Conservation (phyloP, 1,140 invertebrate species). For the Diplogasteroides magnus region DNA sequence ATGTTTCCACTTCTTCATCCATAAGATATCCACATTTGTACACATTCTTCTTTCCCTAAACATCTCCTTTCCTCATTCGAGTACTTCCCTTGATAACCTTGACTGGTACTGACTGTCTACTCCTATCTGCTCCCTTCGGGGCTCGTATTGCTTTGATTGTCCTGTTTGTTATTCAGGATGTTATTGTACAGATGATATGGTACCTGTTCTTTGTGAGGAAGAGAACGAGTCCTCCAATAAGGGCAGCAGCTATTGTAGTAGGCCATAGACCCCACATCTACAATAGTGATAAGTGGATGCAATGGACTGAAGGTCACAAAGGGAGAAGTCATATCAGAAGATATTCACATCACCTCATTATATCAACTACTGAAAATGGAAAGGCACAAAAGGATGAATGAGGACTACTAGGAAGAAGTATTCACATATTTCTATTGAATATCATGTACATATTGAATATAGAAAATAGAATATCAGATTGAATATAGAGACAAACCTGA, state of each 20-base stretch:
- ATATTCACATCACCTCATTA: too few relatives aligned
- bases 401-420: too few relatives aligned
- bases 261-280: neutral
- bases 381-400: too few relatives aligned
- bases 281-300: too few relatives aligned
- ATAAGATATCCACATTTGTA: neutral
- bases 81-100: neutral
- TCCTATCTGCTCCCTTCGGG: neutral
- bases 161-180: neutral
- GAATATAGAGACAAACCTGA: too few relatives aligned
- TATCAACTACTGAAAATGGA: too few relatives aligned
- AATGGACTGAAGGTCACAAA: too few relatives aligned
- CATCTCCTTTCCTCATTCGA: neutral
- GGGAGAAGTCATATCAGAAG: too few relatives aligned
- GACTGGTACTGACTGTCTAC: neutral
- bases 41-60: neutral
- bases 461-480: too few relatives aligned
- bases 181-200: neutral
- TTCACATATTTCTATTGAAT: too few relatives aligned
- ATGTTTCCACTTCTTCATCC: neutral
- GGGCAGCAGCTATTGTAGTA: neutral
- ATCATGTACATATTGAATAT: too few relatives aligned
- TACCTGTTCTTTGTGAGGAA: neutral
- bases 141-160: neutral
- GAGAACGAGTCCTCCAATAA: neutral